These are phyloP conservation scores for Acholoe squamosa DNA, from an alignment of 2,888 invertebrate species.

Conservation along the genomic window DNA sequence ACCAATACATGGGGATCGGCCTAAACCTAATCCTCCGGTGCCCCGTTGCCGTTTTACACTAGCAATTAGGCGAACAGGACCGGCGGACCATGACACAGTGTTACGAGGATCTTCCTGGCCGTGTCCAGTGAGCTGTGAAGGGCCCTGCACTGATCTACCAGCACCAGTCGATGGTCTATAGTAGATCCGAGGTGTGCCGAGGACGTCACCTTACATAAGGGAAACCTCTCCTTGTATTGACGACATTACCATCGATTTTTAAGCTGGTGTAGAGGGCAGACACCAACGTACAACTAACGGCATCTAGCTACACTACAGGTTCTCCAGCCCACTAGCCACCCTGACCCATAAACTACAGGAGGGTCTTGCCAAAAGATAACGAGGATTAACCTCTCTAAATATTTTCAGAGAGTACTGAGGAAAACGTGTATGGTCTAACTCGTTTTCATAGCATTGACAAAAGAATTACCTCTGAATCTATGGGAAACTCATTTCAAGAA, in stretches of 20 bases:
- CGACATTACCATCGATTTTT: slow-evolving; percentile 6
- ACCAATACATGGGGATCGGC: neutral
- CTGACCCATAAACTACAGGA: no score
- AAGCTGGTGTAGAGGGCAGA: neutral
- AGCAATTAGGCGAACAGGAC: neutral
- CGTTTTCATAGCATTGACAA: no score
- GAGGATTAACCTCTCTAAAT: no score
- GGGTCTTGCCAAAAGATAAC: no score
- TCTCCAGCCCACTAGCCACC: no score
- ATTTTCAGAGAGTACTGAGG: no score
- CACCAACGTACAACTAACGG: neutral
- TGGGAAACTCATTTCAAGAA: no score
- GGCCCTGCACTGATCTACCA: slow-evolving; percentile 24
- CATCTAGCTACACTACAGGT: no score
- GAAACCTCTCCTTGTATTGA: slow-evolving; percentile 42
- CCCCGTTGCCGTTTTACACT: slow-evolving; percentile 15
- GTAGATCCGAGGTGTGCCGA: neutral
- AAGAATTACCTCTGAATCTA: no score
- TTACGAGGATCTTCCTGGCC: neutral
- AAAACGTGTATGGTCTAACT: no score
- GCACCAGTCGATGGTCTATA: neutral
- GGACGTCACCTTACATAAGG: neutral
- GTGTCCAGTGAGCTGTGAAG: slow-evolving; percentile 16
- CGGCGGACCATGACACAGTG: neutral
- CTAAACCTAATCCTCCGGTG: slow-evolving; percentile 32